Evolutionary conservation across 2,113 vertebrate species (phyloP), one percentile per base, ranked within the genome.

Genomic region (Nycticryphes semicollaris): DNA sequence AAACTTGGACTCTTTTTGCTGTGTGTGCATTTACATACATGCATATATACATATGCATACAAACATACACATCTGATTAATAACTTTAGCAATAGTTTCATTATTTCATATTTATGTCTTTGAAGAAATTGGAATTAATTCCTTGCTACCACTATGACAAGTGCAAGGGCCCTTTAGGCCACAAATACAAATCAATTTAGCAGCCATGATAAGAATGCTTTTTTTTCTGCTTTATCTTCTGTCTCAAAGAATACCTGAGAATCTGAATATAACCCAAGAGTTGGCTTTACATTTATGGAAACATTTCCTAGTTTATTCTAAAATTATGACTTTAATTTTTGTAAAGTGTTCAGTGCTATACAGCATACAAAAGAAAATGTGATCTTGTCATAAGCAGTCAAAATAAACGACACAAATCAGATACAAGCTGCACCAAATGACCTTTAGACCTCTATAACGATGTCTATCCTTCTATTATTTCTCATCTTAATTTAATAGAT

Each of bases 181-280:
- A 39, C 1, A 48, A 28, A 4, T 35, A 37, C 39, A 81, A 74
- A 22, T 27, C 9, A 16, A 31, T 47, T 56, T 85, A 15, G 4
- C 7, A 79, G 3, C 12, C 27, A 30, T 17, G 3, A 9, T 30
- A 67, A 22, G 3, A 62, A 31, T 28, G 3, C 0, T 39, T 22
- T n/a, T n/a, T 83, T 76, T 91, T 56, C 22, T 72, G 1, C 6
- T 86, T 76, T 72, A 31, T 28, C 19, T 77, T 77, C 12, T 66
- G 3, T 53, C 51, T 84, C 33, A 66, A 35, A 33, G 7, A 84
- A 31, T 8, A n/a, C 6, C 23, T 59, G 43, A 30, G 35, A 78
- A 53, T 30, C 8, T 37, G 23, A 70, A 39, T 21, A 67, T 37
- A 84, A 68, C 7, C 8, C 10, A 39, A 6, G 10, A n/a, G 16